Base-by-base conservation (phyloP, 2,888 invertebrate genomes). In the Eupithecia pulchellata region DNA sequence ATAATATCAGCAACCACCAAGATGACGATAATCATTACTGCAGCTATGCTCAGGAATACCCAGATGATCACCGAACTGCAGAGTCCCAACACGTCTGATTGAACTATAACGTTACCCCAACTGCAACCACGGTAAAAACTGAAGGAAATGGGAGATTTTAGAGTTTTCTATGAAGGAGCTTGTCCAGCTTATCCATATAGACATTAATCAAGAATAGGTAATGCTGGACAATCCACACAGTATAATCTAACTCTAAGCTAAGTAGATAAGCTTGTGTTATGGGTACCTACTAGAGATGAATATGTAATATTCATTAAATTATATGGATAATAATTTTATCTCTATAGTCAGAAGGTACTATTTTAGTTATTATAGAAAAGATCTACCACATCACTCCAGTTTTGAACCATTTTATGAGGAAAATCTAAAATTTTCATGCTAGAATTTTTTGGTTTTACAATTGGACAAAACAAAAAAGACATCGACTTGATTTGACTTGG, bases 101-200 rank as follows among this genome's bases (percentile, higher is more conserved):
- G 30, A 20, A 61, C 78, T 63, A 80, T 82, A 66, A 89, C 64
- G 77, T 89, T 88, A 66, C 79, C 79, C 81, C 84, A 89, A 82
- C 89, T 89, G 76, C 9, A 61, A 47, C 1, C 20, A 47, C 20
- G 20, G 11, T 25, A 11, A 47, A 47, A 17, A 47, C n/a, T 8
- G 8, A 47, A 20, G 20, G 20, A 11, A 47, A 47, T 47, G 20
- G n/a, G n/a, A n/a, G n/a, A n/a, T n/a, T n/a, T n/a, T n/a, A n/a
- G n/a, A n/a, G n/a, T n/a, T n/a, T n/a, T n/a, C n/a, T n/a, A n/a
- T n/a, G n/a, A n/a, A n/a, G n/a, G n/a, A n/a, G n/a, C n/a, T n/a
- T n/a, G n/a, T n/a, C n/a, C n/a, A n/a, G n/a, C n/a, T n/a, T n/a
- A n/a, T n/a, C n/a, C n/a, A n/a, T n/a, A n/a, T n/a, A n/a, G n/a